Percentiles rank a stretch among this genome's conserved stretches.
These are phyloP conservation scores for Nemotelus nigrinus DNA, from an alignment of 2,888 invertebrate genomes.

Conservation along the genomic window DNA sequence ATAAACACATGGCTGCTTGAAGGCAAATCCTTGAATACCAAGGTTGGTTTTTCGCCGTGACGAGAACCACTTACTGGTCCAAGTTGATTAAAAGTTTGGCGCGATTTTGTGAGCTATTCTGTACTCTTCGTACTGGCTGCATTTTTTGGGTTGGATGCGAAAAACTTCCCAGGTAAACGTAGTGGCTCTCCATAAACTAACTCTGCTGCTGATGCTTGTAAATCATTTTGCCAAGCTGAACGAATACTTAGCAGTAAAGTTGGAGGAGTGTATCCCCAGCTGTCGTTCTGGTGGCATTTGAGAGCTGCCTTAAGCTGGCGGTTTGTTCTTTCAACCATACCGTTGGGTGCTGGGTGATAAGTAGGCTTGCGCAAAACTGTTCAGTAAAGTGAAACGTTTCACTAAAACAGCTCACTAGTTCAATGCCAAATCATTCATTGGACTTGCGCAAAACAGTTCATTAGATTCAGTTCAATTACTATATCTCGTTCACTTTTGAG, in stretches of 20 bases:
- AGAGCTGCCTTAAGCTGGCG: constrained; percentile 60
- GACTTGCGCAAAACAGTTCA: no score
- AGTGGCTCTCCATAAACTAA: constrained; percentile 56
- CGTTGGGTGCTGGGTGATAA: constrained; percentile 61
- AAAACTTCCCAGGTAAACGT: constrained; percentile 53
- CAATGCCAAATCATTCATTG: no score
- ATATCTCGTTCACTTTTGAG: no score
- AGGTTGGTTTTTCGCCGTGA: not conserved
- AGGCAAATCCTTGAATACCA: not conserved
- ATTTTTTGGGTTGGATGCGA: not conserved
- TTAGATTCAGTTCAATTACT: no score
- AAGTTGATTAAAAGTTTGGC: not conserved
- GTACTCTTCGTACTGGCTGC: not conserved
- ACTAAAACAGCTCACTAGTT: no score
- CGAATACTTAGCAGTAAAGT: constrained; percentile 58
- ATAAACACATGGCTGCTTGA: not conserved
- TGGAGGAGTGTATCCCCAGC: constrained; percentile 56
- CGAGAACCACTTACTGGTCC: not conserved
- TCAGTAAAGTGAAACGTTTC: no score
- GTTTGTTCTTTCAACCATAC: constrained; percentile 61
- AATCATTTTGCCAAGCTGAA: constrained; percentile 54
- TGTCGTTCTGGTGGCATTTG: constrained; percentile 51
- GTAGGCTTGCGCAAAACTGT: no score
- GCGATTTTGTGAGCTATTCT: not conserved
- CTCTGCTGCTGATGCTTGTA: constrained; percentile 55